Evolutionary conservation across 2,797 vertebrate species (phyloP).

Genomic region (Anisognathus igniventris): DNA sequence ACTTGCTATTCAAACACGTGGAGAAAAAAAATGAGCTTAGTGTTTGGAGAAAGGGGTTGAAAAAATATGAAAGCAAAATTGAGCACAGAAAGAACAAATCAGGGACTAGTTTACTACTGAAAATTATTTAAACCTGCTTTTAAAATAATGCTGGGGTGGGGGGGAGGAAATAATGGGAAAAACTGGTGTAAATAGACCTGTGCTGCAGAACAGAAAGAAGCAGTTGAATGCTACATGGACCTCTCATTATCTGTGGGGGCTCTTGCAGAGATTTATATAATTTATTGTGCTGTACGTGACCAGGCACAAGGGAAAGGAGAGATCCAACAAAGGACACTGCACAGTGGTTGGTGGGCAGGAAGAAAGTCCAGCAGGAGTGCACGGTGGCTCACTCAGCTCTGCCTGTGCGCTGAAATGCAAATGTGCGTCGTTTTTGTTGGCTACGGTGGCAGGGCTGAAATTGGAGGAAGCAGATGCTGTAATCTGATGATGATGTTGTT

Average conservation of each 20-base stretch:
- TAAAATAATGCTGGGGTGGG: not conserved
- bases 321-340: not conserved
- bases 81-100: not conserved
- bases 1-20: conserved; percentile 8
- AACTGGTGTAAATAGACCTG: not conserved
- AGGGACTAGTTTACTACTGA: not conserved
- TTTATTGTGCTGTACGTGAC: not conserved
- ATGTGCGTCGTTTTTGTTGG: not conserved
- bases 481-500: conserved; percentile 62
- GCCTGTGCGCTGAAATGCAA: conserved; percentile 25
- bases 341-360: not conserved
- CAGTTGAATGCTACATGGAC: not conserved
- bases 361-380: not conserved
- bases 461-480: conserved; percentile 65
- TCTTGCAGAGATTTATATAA: not conserved
- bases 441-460: conserved; percentile 48
- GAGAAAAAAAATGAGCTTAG: not conserved
- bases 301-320: not conserved
- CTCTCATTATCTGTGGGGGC: not conserved
- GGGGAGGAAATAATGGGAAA: not conserved
- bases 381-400: not conserved
- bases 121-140: not conserved
- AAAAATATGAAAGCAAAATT: conserved; percentile 14
- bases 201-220: not conserved
- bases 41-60: not conserved